Evolutionary conservation across 2,888 invertebrate genomes (phyloP), one percentile per base, ranked within the genome.

Genomic region (Athetis lepigone): DNA sequence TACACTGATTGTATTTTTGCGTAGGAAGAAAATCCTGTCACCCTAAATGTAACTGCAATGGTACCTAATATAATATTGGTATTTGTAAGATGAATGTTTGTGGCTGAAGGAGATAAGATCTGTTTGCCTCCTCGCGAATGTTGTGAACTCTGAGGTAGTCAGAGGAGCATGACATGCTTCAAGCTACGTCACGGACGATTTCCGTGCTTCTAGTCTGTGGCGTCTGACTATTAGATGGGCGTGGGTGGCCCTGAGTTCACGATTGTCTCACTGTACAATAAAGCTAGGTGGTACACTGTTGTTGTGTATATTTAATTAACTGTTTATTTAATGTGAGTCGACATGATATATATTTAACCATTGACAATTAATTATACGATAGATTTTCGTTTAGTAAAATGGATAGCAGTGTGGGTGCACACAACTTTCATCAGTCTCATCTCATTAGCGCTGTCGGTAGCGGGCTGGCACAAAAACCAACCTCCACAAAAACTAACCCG

Each of bases 361-460:
- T 23, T 27, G 36, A 33, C 9, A 23, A 21, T 46, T 42, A n/a
- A n/a, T n/a, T 39, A 58, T 23, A 40, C 13, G 19, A 61, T 42
- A n/a, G n/a, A n/a, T n/a, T n/a, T n/a, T 54, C 42, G 18, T 36
- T 52, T 18, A 25, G 37, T 59, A 29, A 57, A 59, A 47, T 65
- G 61, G 33, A 62, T 47, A 61, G 13, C 27, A 65, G 56, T 54
- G 59, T 59, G 59, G 52, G 45, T 49, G 67, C 47, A 16, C 46
- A 62, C 19, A 66, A 68, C 71, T 75, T 76, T 75, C 75, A 76
- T 80, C 72, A 76, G 65, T 80, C 78, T 80, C 82, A 77, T 86
- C 90, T 92, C 91, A 92, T 94, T 93, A 93, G 88, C 91, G 87
- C 86, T 81, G 82, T 75, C 83, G 79, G 87, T 85, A 85, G 87